phyloP scores from a whole-genome alignment of 2,888 invertebrate genomes.

The Sphaeridia pumilis region DNA sequence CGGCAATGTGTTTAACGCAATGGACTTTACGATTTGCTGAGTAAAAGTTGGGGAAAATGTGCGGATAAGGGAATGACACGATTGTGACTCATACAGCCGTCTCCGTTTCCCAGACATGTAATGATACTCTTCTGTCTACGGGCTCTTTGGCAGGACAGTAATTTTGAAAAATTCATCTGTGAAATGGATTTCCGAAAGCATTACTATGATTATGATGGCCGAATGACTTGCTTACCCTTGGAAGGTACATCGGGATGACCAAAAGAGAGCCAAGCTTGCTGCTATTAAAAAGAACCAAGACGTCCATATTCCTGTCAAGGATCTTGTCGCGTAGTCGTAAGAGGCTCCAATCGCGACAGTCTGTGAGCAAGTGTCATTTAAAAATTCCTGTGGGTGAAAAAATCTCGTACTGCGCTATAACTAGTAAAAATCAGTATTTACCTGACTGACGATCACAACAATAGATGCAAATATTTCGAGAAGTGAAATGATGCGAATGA shows the following conservation, averaged over 20 bases:
- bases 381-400: background rate
- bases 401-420: no score
- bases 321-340: slow-evolving; percentile 31
- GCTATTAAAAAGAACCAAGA: slow-evolving; percentile 35
- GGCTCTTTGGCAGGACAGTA: no score
- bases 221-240: slow-evolving; percentile 30
- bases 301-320: slow-evolving; percentile 34
- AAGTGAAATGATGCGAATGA: slow-evolving; percentile 25
- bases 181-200: no score
- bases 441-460: slow-evolving; percentile 32
- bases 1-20: no score
- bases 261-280: slow-evolving; percentile 31
- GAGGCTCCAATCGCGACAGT: slow-evolving; percentile 33
- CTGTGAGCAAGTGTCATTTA: slow-evolving; percentile 11
- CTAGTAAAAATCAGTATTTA: slow-evolving; percentile 10
- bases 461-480: slow-evolving; percentile 26
- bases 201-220: no score
- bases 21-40: no score
- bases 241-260: slow-evolving; percentile 34
- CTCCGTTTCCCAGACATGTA: no score
- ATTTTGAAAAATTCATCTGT: no score
- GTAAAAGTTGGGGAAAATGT: no score
- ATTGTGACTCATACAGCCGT: no score
- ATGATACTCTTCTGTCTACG: no score
- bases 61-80: no score